Percentiles rank a stretch among this genome's conserved stretches.
phyloP scores from a whole-genome alignment of 2,888 invertebrate species.

The Syrista parreyssii region DNA sequence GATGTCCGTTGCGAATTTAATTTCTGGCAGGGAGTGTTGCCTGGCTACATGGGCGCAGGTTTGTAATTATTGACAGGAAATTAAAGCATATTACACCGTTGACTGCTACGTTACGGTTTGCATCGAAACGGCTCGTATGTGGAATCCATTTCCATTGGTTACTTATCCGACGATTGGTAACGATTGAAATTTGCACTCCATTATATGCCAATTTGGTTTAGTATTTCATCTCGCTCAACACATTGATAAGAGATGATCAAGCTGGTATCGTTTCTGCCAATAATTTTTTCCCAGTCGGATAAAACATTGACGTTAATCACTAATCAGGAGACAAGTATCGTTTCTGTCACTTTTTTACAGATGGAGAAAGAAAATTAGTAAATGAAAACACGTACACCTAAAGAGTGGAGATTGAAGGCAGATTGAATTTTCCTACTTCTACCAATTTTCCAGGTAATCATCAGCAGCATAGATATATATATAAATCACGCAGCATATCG shows the following conservation, averaged over 20 bases:
- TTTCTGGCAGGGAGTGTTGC: background rate
- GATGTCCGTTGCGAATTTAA: background rate
- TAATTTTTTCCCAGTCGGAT: background rate
- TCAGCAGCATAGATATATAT: background rate
- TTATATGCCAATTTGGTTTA: background rate
- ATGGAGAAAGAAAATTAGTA: background rate
- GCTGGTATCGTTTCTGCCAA: background rate
- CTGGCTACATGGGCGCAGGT: conserved; percentile 7
- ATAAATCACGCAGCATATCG: background rate
- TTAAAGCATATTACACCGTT: conserved; percentile 36
- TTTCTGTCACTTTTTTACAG: background rate
- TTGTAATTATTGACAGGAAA: conserved; percentile 46
- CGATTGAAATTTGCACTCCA: background rate
- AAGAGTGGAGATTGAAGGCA: background rate
- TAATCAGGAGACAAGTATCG: background rate
- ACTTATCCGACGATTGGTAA: conserved; percentile 1
- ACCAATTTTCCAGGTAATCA: background rate
- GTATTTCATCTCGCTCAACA: background rate
- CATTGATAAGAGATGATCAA: background rate
- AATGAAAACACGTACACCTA: background rate
- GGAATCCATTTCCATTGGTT: background rate
- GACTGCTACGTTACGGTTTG: background rate
- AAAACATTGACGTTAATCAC: background rate
- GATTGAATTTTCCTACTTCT: background rate
- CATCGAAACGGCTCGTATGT: background rate